A percentile compares a stretch with the other conserved stretches of the same genome.
Conservation (phyloP, 2,888 invertebrate species). For the Pycnomerus fuliginosus region DNA sequence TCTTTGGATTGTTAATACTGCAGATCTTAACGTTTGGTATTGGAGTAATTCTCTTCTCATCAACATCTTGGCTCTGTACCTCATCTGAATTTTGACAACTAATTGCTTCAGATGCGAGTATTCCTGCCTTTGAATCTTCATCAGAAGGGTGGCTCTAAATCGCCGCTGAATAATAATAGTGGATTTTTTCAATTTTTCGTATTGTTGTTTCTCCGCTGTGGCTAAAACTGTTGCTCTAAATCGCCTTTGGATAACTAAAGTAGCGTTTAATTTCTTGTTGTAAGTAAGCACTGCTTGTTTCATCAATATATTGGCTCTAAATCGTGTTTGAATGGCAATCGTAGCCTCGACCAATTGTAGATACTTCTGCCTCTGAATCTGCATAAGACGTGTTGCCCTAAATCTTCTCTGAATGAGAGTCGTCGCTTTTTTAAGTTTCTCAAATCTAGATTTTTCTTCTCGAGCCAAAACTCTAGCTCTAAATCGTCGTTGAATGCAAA, state of each 20-base stretch:
- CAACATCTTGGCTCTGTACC: slow-evolving; percentile 43
- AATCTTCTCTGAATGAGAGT: background rate
- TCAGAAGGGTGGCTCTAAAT: slow-evolving; percentile 45
- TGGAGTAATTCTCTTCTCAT: slow-evolving; percentile 36
- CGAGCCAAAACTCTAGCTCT: slow-evolving; percentile 29
- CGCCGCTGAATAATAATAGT: slow-evolving; percentile 51
- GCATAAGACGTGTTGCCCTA: slow-evolving; percentile 34
- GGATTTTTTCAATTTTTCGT: slow-evolving; percentile 43
- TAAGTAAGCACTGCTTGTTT: slow-evolving; percentile 46
- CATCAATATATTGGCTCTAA: slow-evolving; percentile 31
- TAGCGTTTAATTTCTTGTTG: slow-evolving; percentile 14
- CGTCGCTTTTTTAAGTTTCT: background rate
- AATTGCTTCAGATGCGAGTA: slow-evolving; percentile 42
- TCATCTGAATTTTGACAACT: slow-evolving; percentile 51
- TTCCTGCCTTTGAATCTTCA: slow-evolving; percentile 47
- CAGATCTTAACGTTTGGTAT: slow-evolving; percentile 19
- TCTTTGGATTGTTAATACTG: slow-evolving; percentile 46
- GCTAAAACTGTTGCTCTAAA: background rate
- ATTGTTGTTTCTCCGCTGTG: slow-evolving; percentile 6
- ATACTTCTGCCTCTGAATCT: background rate
- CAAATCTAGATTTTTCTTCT: slow-evolving; percentile 1
- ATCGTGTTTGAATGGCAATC: slow-evolving; percentile 43
- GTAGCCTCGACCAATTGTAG: background rate
- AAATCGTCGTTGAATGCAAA: slow-evolving; percentile 44
- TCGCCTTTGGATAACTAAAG: slow-evolving; percentile 2